Conservation (phyloP, 2,113 vertebrate species). For the Axis porcinus region DNA sequence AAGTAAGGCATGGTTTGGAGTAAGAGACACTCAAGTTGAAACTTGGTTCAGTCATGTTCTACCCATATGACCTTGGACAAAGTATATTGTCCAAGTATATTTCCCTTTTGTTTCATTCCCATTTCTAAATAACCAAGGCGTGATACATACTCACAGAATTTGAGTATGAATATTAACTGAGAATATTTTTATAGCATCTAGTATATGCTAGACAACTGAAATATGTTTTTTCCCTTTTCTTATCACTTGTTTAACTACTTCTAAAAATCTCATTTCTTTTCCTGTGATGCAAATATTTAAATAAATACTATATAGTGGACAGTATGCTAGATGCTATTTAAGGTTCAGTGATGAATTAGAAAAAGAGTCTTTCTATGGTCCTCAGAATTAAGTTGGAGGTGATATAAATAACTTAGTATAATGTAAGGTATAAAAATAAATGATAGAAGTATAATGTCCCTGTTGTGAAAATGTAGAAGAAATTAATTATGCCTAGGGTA, state of each 20-base stretch:
- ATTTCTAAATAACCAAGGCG: neutral
- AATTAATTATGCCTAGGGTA: neutral
- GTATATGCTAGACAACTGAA: neutral
- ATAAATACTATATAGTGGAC: neutral
- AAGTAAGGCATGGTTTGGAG: neutral
- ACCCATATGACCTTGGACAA: neutral
- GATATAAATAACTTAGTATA: neutral
- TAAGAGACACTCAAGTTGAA: neutral
- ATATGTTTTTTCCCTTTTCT: neutral
- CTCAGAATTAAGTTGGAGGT: neutral
- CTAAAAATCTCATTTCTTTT: neutral
- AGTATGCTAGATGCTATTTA: neutral
- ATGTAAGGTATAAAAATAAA: neutral
- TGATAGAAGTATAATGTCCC: neutral
- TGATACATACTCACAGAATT: neutral
- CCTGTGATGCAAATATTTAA: neutral
- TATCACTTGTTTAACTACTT: neutral
- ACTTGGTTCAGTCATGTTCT: neutral
- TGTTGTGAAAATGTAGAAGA: neutral
- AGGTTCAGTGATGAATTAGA: neutral
- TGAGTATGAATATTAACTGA: neutral
- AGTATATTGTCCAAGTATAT: neutral
- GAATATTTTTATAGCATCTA: neutral
- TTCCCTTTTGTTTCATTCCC: neutral
- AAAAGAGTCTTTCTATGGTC: neutral